Evolutionary conservation across 2,797 vertebrate genomes (phyloP).

Genomic region (Iguana delicatissima): DNA sequence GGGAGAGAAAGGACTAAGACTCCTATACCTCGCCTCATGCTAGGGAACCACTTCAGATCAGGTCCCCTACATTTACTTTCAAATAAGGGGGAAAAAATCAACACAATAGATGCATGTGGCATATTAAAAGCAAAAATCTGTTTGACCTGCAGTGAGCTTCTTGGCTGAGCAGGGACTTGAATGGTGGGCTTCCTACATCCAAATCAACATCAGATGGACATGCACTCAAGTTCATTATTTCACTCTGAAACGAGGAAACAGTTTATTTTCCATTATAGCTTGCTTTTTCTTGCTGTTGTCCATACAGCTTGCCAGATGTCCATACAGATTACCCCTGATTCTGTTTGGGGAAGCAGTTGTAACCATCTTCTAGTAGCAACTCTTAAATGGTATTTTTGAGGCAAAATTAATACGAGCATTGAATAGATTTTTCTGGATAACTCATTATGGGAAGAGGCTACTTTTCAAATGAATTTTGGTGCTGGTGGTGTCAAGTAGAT

Average conservation of each 20-base stretch:
- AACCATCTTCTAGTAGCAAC: not conserved
- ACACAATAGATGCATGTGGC: not conserved
- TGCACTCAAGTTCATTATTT: not conserved
- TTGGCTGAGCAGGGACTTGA: not conserved
- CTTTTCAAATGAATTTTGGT: not conserved
- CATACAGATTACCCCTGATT: not conserved
- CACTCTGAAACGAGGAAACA: not conserved
- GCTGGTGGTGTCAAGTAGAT: not conserved
- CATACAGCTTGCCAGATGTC: not conserved
- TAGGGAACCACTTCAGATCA: not conserved
- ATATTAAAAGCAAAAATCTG: not conserved
- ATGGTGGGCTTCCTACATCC: not conserved
- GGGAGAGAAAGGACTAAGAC: not conserved
- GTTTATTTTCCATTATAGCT: not conserved
- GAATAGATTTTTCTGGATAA: not conserved
- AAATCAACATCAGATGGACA: not conserved
- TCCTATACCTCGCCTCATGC: not conserved
- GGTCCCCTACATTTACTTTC: not conserved
- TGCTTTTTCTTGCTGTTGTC: not conserved
- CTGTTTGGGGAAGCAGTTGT: not conserved
- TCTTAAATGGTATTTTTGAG: not conserved
- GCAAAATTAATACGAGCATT: not conserved
- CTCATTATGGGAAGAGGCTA: not conserved
- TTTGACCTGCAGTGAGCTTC: not conserved
- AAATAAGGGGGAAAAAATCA: not conserved